Evolutionary conservation across 1,140 invertebrate genomes (phyloP).

Genomic region (Orchestia grillus): DNA sequence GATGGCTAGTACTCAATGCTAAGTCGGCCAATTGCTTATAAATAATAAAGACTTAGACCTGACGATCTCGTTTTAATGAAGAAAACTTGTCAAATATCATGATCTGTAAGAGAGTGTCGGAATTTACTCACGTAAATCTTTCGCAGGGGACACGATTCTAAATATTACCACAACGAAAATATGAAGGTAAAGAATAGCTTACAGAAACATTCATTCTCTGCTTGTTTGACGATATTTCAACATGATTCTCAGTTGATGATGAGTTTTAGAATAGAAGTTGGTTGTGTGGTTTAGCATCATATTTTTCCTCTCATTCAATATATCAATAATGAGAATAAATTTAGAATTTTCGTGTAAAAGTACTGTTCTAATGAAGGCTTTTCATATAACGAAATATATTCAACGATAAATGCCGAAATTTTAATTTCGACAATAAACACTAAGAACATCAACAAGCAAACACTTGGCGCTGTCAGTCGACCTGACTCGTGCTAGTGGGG

Average conservation of each 20-base stretch:
- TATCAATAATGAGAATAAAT: no score
- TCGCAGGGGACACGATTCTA: not conserved
- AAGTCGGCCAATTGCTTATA: not conserved
- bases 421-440: no score
- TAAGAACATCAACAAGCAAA: not conserved
- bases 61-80: not conserved
- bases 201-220: not conserved
- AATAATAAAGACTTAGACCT: not conserved
- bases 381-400: no score
- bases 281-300: not conserved
- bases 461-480: no score
- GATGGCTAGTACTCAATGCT: not conserved
- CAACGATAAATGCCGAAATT: no score
- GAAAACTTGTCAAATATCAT: not conserved
- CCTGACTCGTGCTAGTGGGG: no score
- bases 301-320: not conserved
- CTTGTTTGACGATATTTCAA: not conserved
- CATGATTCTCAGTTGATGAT: not conserved
- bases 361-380: no score
- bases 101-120: not conserved
- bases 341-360: no score
- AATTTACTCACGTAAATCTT: not conserved
- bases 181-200: not conserved
- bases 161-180: not conserved
- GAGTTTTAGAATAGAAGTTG: not conserved